A percentile compares a stretch with the other conserved stretches of the same genome.
Evolutionary conservation across 2,797 vertebrate species (phyloP).

Genomic region (Catharus ustulatus): DNA sequence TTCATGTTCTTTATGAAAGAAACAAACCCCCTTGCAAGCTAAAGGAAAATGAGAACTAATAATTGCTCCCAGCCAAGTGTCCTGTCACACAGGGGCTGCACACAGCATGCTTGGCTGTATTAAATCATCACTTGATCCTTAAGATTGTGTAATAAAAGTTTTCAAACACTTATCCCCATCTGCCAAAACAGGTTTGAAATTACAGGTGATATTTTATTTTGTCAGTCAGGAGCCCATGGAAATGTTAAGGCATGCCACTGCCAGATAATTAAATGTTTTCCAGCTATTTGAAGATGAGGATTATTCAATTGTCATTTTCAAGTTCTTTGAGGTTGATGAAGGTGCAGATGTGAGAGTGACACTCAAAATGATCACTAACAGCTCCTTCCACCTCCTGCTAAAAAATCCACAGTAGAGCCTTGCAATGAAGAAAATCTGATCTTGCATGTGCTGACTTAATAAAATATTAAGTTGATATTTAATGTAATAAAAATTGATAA

Average conservation of each 20-base stretch:
- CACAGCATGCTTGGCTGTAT: constrained; percentile 39
- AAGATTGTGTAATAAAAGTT: constrained; percentile 50
- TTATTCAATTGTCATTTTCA: constrained; percentile 66
- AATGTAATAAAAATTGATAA: not conserved
- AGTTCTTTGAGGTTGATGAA: constrained; percentile 55
- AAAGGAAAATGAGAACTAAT: not conserved
- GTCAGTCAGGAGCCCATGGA: constrained; percentile 56
- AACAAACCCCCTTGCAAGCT: not conserved
- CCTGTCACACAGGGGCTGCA: not conserved
- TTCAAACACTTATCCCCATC: constrained; percentile 39
- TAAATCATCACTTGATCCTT: constrained; percentile 60
- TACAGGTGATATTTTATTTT: constrained; percentile 68
- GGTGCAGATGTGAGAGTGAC: constrained; percentile 45
- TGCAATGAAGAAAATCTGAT: not conserved
- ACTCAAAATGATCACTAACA: not conserved
- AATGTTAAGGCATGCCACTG: constrained; percentile 44
- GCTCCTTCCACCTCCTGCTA: not conserved
- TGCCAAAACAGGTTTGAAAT: constrained; percentile 67
- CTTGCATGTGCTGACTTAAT: not conserved
- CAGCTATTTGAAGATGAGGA: constrained; percentile 53
- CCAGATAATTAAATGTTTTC: constrained; percentile 32
- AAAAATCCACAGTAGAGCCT: not conserved
- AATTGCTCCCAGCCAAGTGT: constrained; percentile 25
- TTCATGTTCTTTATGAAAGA: not conserved
- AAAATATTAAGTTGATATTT: not conserved